phyloP scores from a whole-genome alignment of 2,888 invertebrate genomes.

The Scaeva pyrastri region DNA sequence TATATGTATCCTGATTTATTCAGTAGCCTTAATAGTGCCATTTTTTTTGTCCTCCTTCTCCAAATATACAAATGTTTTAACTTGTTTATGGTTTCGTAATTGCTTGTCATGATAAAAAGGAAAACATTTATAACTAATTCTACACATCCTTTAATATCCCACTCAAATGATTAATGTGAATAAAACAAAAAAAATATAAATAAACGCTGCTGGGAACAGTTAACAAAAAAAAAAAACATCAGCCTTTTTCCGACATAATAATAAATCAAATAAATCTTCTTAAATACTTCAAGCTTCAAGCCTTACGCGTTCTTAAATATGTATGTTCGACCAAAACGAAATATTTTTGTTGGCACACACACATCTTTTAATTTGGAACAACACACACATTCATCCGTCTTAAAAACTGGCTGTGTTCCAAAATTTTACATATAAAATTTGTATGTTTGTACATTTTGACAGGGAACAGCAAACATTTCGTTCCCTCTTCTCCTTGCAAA shows the following conservation, averaged over 20 bases:
- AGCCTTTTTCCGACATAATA: neutral
- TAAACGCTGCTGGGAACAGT: neutral
- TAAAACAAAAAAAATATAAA: neutral
- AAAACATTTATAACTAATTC: no score
- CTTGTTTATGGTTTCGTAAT: no score
- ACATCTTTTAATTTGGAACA: conserved; percentile 44
- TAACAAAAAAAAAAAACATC: neutral
- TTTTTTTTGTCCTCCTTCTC: no score
- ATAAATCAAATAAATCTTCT: conserved; percentile 27
- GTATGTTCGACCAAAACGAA: neutral
- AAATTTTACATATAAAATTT: neutral
- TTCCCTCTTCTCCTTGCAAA: no score
- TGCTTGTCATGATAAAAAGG: no score
- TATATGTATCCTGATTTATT: no score
- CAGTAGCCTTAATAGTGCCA: no score
- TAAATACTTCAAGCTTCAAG: conserved; percentile 9
- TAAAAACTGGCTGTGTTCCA: conserved; percentile 44
- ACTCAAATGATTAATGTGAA: neutral
- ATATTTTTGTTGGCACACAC: conserved; percentile 18
- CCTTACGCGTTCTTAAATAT: neutral
- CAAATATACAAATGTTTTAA: no score
- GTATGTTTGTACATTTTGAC: neutral
- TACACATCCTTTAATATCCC: neutral
- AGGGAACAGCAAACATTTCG: neutral
- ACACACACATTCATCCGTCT: conserved; percentile 30